A percentile compares a stretch with the other conserved stretches of the same genome.
phyloP scores from a whole-genome alignment of 2,888 invertebrate species.

The Sialis fuliginosa region DNA sequence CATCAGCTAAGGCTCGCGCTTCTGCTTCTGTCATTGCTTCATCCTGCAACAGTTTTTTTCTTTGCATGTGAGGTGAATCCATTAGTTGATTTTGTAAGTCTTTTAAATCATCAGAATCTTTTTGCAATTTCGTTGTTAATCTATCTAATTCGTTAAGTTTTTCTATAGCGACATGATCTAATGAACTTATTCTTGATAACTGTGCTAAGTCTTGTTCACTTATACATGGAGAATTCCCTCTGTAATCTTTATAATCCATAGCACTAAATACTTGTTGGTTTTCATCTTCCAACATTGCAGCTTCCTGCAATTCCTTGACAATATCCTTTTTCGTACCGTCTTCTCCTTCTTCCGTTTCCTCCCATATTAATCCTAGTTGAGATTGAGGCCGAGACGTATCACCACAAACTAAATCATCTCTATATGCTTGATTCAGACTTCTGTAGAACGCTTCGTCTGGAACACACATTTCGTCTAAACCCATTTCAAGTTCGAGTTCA shows the following conservation, averaged over 20 bases:
- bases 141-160: slow-evolving; percentile 64
- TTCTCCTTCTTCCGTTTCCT: slow-evolving; percentile 60
- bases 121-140: slow-evolving; percentile 55
- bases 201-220: slow-evolving; percentile 64
- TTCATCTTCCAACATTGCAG: slow-evolving; percentile 28
- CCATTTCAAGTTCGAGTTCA: slow-evolving; percentile 21
- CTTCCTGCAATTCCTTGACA: slow-evolving; percentile 27
- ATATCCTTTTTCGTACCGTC: slow-evolving; percentile 25
- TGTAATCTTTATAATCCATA: slow-evolving; percentile 61
- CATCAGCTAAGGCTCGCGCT: slow-evolving; percentile 39
- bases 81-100: slow-evolving; percentile 52
- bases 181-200: slow-evolving; percentile 52
- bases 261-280: slow-evolving; percentile 52
- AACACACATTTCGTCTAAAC: slow-evolving; percentile 35
- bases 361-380: slow-evolving; percentile 75
- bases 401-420: slow-evolving; percentile 55
- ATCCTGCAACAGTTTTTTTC: slow-evolving; percentile 20
- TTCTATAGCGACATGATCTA: slow-evolving; percentile 61
- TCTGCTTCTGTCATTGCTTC: slow-evolving; percentile 33
- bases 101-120: slow-evolving; percentile 61
- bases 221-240: slow-evolving; percentile 54
- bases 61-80: slow-evolving; percentile 38
- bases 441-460: slow-evolving; percentile 79
- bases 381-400: slow-evolving; percentile 43
- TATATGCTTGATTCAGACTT: slow-evolving; percentile 72